A percentile compares a stretch with the other conserved stretches of the same genome.
Conservation (phyloP, 2,888 invertebrate species). For the Catocala fraxini region DNA sequence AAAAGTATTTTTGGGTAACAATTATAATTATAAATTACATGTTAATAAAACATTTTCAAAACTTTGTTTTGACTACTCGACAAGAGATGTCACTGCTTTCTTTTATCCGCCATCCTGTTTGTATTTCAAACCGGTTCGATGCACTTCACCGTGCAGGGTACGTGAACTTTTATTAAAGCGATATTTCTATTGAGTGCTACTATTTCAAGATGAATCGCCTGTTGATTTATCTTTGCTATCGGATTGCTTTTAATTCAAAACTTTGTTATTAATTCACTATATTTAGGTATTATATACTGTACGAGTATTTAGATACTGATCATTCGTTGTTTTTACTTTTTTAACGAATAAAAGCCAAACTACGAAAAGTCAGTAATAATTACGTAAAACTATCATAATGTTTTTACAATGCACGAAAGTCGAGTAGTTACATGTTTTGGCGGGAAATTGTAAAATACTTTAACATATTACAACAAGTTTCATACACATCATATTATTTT, state of each 20-base stretch:
- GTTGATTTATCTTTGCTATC: conserved; percentile 5
- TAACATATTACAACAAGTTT: no score
- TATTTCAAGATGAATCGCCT: conserved; percentile 12
- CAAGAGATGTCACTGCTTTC: conserved; percentile 65
- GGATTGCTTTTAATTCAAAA: neutral
- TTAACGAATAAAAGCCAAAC: no score
- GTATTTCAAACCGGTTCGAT: conserved; percentile 20
- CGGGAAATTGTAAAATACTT: no score
- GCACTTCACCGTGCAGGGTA: conserved; percentile 26
- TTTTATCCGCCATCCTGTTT: conserved; percentile 1
- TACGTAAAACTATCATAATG: no score
- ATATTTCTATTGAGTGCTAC: conserved; percentile 12
- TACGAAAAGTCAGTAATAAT: no score
- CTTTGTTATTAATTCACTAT: neutral
- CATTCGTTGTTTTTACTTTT: no score
- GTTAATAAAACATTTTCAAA: neutral
- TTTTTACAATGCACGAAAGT: no score
- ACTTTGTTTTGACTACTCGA: conserved; percentile 57
- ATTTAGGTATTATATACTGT: neutral
- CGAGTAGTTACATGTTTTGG: no score
- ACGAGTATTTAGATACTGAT: no score
- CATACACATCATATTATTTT: no score
- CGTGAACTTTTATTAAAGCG: conserved; percentile 23
- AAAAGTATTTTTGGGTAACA: no score
- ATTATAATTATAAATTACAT: no score